These are phyloP conservation scores for Temnothorax longispinosus DNA, from an alignment of 1,140 invertebrate species.

Conservation along the genomic window DNA sequence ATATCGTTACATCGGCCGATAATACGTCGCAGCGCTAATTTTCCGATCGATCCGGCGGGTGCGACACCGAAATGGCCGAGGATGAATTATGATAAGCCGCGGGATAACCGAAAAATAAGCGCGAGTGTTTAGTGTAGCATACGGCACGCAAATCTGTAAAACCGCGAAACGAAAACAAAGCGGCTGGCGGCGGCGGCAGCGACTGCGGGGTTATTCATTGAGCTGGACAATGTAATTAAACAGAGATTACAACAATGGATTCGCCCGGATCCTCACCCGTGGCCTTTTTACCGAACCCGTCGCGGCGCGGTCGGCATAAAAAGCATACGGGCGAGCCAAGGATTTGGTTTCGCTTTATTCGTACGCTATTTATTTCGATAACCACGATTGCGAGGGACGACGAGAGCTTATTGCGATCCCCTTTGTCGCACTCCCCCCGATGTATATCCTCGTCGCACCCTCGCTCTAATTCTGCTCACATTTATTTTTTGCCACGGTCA, in stretches of 20 bases:
- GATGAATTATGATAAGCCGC: conserved; percentile 70
- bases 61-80: conserved; percentile 35
- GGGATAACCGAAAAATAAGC: conserved; percentile 61
- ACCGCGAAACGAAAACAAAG: conserved; percentile 69
- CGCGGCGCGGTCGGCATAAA: conserved; percentile 29
- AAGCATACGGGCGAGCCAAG: neutral
- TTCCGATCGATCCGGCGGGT: conserved; percentile 58
- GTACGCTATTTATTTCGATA: conserved; percentile 51
- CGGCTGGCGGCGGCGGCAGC: neutral
- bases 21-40: conserved; percentile 53
- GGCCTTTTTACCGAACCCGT: conserved; percentile 20
- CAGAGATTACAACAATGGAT: conserved; percentile 71
- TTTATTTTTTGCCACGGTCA: conserved; percentile 23
- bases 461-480: neutral
- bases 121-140: conserved; percentile 44
- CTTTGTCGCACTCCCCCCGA: neutral
- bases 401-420: conserved; percentile 36
- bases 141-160: conserved; percentile 62
- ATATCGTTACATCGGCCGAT: conserved; percentile 39
- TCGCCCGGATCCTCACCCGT: conserved; percentile 44
- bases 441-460: neutral
- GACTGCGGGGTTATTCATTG: conserved; percentile 55
- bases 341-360: conserved; percentile 51
- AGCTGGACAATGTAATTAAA: conserved; percentile 71
- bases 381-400: neutral